Conservation (phyloP, 2,888 invertebrate species). For the Eupithecia subumbrata region DNA sequence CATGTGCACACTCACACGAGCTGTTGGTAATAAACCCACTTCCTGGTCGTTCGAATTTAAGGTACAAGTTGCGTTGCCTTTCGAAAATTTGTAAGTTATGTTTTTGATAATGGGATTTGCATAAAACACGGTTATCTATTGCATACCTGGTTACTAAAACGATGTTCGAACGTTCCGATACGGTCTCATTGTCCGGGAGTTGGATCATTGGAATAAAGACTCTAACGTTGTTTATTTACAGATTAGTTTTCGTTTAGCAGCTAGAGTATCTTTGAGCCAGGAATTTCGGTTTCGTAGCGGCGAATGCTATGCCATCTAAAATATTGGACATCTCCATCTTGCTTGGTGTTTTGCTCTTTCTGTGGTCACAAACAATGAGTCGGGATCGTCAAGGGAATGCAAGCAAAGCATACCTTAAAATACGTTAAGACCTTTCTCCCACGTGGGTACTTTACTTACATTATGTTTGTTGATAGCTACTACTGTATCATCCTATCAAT, state of each 20-base stretch:
- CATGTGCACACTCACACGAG: conserved; percentile 58
- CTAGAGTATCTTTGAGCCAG: conserved; percentile 68
- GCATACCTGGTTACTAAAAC: conserved; percentile 79
- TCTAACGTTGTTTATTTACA: conserved; percentile 60
- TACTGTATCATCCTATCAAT: conserved; percentile 49
- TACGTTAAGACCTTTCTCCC: conserved; percentile 67
- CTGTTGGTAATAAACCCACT: conserved; percentile 62
- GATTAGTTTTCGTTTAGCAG: conserved; percentile 54
- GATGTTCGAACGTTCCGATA: conserved; percentile 73
- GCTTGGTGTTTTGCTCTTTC: conserved; percentile 79
- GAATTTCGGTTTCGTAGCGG: conserved; percentile 81
- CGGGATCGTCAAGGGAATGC: conserved; percentile 80
- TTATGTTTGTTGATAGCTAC: conserved; percentile 34
- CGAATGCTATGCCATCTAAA: conserved; percentile 84
- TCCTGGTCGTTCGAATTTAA: conserved; percentile 58
- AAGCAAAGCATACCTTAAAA: conserved; percentile 80
- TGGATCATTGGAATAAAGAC: conserved; percentile 60
- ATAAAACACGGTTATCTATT: conserved; percentile 81
- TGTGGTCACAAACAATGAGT: conserved; percentile 80
- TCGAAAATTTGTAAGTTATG: conserved; percentile 79
- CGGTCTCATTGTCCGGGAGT: conserved; percentile 60
- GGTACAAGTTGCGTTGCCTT: conserved; percentile 61
- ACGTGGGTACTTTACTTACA: conserved; percentile 52
- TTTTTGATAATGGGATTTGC: conserved; percentile 77
- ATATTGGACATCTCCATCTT: conserved; percentile 84